A percentile compares a stretch with the other conserved stretches of the same genome.
Evolutionary conservation across 2,113 vertebrate genomes (phyloP).

Genomic region (Chascanopsetta lugubris): DNA sequence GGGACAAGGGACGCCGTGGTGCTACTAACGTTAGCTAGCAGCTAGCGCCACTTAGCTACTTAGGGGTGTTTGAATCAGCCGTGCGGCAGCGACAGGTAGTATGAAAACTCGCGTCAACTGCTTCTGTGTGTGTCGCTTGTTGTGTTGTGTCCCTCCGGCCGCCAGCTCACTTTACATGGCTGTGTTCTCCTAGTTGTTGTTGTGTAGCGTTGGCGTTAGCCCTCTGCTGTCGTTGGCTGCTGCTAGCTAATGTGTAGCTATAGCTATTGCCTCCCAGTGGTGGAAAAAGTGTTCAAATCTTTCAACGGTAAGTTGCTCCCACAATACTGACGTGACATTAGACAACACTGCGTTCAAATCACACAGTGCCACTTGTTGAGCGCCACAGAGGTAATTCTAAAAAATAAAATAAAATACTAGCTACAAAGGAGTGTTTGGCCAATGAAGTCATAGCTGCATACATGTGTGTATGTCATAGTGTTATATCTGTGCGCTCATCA

Average conservation of each 20-base stretch:
- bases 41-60: slow-evolving; percentile 55
- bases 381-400: no score
- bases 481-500: no score
- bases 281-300: slow-evolving; percentile 75
- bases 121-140: slow-evolving; percentile 58
- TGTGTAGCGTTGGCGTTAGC: slow-evolving; percentile 63
- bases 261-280: slow-evolving; percentile 76
- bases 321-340: background rate
- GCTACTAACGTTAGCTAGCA: slow-evolving; percentile 63
- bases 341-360: no score
- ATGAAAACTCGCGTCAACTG: slow-evolving; percentile 27
- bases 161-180: no score
- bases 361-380: background rate
- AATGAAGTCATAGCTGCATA: no score
- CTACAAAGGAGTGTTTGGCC: no score
- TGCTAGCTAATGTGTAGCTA: slow-evolving; percentile 75
- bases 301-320: slow-evolving; percentile 71
- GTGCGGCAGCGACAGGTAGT: slow-evolving; percentile 69
- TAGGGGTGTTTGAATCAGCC: slow-evolving; percentile 51
- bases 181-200: slow-evolving; percentile 56
- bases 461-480: no score
- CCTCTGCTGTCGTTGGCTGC: slow-evolving; percentile 54
- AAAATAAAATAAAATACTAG: no score
- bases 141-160: slow-evolving; percentile 53
- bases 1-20: slow-evolving; percentile 54